Evolutionary conservation across 2,888 invertebrate genomes (phyloP).

Genomic region (Anticlea derivata): DNA sequence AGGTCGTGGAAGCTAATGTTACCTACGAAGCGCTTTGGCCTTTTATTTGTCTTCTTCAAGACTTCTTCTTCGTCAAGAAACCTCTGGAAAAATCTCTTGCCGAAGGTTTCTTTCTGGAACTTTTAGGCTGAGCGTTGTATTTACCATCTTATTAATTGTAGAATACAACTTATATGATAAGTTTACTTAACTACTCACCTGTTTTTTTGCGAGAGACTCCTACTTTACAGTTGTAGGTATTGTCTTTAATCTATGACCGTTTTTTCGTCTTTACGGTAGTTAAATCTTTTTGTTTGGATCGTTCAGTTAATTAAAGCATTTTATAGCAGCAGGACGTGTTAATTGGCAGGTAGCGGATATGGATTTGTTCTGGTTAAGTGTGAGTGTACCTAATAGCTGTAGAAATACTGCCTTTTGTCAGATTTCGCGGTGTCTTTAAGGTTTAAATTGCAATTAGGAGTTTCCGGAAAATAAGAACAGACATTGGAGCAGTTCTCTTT

Average conservation of each 20-base stretch:
- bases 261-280: slow-evolving; percentile 47
- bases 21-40: too few relatives aligned
- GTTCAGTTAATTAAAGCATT: slow-evolving; percentile 74
- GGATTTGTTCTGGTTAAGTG: slow-evolving; percentile 57
- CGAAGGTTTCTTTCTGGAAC: too few relatives aligned
- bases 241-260: slow-evolving; percentile 35
- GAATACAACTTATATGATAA: too few relatives aligned
- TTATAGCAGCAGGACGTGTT: slow-evolving; percentile 62
- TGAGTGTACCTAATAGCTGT: slow-evolving; percentile 47
- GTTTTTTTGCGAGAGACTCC: background rate
- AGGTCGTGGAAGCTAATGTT: too few relatives aligned
- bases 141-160: too few relatives aligned
- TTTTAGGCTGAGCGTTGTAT: too few relatives aligned
- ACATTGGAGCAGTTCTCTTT: background rate
- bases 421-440: slow-evolving; percentile 8
- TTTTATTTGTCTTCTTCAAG: too few relatives aligned
- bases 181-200: too few relatives aligned
- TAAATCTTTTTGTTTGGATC: slow-evolving; percentile 60
- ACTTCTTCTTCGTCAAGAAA: too few relatives aligned
- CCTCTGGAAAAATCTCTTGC: too few relatives aligned
- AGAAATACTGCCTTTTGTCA: slow-evolving; percentile 21
- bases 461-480: background rate
- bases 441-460: slow-evolving; percentile 14
- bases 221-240: slow-evolving; percentile 37
- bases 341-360: slow-evolving; percentile 65